Evolutionary conservation across 1,140 invertebrate genomes (phyloP).

Genomic region (Drosophila orosa): DNA sequence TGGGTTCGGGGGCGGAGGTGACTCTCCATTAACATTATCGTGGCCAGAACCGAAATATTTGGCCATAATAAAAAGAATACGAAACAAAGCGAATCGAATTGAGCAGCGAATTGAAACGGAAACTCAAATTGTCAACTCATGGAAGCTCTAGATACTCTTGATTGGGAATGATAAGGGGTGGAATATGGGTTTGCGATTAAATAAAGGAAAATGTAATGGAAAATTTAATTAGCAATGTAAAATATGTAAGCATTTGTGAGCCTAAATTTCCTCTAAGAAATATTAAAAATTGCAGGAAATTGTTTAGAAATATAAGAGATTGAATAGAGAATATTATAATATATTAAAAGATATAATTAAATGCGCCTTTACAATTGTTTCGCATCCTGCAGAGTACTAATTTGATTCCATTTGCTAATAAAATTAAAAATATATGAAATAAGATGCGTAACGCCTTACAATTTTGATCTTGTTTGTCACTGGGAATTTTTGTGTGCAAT

Average conservation of each 20-base stretch:
- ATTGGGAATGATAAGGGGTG: slow-evolving; percentile 21
- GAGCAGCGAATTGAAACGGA: slow-evolving; percentile 39
- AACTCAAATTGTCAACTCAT: slow-evolving; percentile 34
- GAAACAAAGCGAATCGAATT: slow-evolving; percentile 44
- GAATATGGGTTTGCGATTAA: background rate
- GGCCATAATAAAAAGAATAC: slow-evolving; percentile 76
- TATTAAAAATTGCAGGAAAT: background rate
- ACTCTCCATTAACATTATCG: slow-evolving; percentile 71
- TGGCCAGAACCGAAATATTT: slow-evolving; percentile 69
- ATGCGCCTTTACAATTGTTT: too few species aligned
- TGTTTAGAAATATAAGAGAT: background rate
- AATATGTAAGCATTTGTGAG: too few species aligned
- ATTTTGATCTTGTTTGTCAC: background rate
- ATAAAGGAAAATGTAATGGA: background rate
- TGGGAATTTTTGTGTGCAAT: background rate
- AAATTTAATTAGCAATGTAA: background rate
- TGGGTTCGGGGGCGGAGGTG: slow-evolving; percentile 26
- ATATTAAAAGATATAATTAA: too few species aligned
- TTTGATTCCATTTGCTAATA: too few species aligned
- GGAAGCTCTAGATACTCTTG: slow-evolving; percentile 31
- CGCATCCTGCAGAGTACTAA: too few species aligned
- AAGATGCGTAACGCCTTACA: background rate
- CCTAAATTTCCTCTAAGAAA: background rate
- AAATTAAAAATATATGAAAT: background rate
- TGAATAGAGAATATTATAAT: too few species aligned